Evolutionary conservation across 1,140 invertebrate genomes (phyloP).

Genomic region (Asobara japonica): DNA sequence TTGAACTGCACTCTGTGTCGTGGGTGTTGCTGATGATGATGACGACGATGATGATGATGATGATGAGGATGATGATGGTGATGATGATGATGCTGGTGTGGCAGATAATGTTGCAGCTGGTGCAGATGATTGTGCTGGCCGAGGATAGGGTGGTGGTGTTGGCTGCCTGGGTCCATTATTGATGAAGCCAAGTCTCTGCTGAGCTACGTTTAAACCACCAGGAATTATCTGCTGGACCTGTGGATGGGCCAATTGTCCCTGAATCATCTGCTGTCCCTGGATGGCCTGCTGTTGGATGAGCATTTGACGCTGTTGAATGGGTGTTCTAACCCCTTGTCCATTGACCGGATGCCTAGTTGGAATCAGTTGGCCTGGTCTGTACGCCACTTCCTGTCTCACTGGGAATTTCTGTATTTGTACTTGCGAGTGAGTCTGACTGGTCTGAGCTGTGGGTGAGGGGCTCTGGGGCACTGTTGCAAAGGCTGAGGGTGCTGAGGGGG

Average conservation of each 20-base stretch:
- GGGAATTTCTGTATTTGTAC: slow-evolving; percentile 65
- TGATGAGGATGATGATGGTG: slow-evolving; percentile 62
- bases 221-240: slow-evolving; percentile 46
- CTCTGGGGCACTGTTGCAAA: slow-evolving; percentile 61
- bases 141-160: slow-evolving; percentile 62
- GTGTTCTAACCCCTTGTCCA: slow-evolving; percentile 57
- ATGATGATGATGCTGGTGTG: no score
- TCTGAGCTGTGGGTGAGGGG: slow-evolving; percentile 38
- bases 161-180: slow-evolving; percentile 60
- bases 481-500: slow-evolving; percentile 48
- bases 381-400: slow-evolving; percentile 56
- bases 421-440: slow-evolving; percentile 51
- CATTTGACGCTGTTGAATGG: slow-evolving; percentile 44
- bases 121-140: slow-evolving; percentile 54
- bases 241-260: slow-evolving; percentile 24
- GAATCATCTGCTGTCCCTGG: slow-evolving; percentile 34
- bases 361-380: slow-evolving; percentile 50
- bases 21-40: slow-evolving; percentile 47
- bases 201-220: slow-evolving; percentile 47
- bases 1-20: slow-evolving; percentile 56
- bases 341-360: slow-evolving; percentile 57
- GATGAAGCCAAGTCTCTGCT: slow-evolving; percentile 62
- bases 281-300: slow-evolving; percentile 43
- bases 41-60: slow-evolving; percentile 54
- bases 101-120: no score